Evolutionary conservation across 2,888 invertebrate species (phyloP), one percentile per base, ranked within the genome.

Genomic region (Ichneumon xanthorius): DNA sequence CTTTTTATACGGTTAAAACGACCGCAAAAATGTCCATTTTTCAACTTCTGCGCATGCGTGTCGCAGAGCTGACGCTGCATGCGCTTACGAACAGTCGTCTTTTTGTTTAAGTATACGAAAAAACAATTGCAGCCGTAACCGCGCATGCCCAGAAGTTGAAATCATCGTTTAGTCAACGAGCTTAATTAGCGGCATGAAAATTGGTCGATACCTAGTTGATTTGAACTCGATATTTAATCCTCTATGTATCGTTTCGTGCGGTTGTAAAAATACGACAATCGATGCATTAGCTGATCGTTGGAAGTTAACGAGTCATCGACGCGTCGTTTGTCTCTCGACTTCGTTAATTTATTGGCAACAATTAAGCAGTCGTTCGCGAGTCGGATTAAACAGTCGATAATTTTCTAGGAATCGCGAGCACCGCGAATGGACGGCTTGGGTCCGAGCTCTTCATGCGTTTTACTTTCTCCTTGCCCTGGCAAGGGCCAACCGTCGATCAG

Each of bases 401-500:
- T 63, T 67, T 77, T 77, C 72, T 65, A 19, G 77, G 65, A 77
- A 82, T 71, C 19, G 33, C 45, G 70, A 45, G 40, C 9, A 53
- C 5, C 19, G 53, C 53, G 37, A 30, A 61, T 30, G 19, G 55
- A 30, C 67, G 22, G 2, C n/a, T 55, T 71, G 14, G n/a, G 30
- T 37, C 37, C 30, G 7, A 26, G 72, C 33, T 61, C 16, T 55
- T 68, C 14, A 22, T 58, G 0, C n/a, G 50, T 67, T 70, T 45
- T 72, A 45, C 19, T 72, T 65, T 61, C 37, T 81, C 45, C 55
- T 85, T 30, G 81, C 40, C 71, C 75, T 82, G 45, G 45, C 58
- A 79, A 82, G 67, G 79, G 82, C 80, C 55, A 68, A 73, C 68
- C 50, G 72, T 53, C 65, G 82, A 85, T 82, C 70, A 58, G 70